Percentiles rank a stretch among this genome's conserved stretches.
phyloP scores from a whole-genome alignment of 1,140 invertebrate species.

The Grapholita molesta region DNA sequence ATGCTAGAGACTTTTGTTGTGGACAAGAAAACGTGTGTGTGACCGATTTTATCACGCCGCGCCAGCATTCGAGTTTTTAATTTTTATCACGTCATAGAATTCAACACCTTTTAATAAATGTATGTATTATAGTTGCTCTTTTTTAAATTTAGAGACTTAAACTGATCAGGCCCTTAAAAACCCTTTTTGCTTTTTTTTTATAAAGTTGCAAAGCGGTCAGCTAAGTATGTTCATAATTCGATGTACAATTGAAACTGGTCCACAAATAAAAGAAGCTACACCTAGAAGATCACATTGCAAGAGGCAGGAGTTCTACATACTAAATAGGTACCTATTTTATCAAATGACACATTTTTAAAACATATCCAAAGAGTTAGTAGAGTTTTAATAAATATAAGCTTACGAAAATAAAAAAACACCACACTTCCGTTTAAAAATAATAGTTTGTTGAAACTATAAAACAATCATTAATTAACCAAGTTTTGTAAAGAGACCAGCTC shows the following conservation, averaged over 20 bases:
- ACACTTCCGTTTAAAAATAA: neutral
- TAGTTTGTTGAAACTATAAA: neutral
- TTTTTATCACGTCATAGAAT: no score
- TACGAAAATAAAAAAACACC: neutral
- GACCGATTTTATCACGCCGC: no score
- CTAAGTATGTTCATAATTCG: neutral
- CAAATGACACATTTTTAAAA: neutral
- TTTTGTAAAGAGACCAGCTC: conserved; percentile 50
- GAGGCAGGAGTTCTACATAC: conserved; percentile 48
- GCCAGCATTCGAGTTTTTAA: no score
- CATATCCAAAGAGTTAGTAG: neutral
- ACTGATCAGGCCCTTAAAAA: no score
- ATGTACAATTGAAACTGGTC: conserved; percentile 29
- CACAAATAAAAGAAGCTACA: conserved; percentile 42
- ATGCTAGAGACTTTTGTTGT: no score
- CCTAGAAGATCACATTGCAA: conserved; percentile 70
- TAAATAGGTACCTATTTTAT: conserved; percentile 11
- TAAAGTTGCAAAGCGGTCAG: neutral
- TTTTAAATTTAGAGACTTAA: no score
- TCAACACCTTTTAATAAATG: no score
- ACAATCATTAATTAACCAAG: neutral
- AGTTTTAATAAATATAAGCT: neutral
- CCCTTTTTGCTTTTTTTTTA: no score
- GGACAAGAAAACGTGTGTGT: no score
- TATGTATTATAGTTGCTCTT: no score